Evolutionary conservation across 2,113 vertebrate species (phyloP), one percentile per base, ranked within the genome.

Genomic region (Psophia crepitans): DNA sequence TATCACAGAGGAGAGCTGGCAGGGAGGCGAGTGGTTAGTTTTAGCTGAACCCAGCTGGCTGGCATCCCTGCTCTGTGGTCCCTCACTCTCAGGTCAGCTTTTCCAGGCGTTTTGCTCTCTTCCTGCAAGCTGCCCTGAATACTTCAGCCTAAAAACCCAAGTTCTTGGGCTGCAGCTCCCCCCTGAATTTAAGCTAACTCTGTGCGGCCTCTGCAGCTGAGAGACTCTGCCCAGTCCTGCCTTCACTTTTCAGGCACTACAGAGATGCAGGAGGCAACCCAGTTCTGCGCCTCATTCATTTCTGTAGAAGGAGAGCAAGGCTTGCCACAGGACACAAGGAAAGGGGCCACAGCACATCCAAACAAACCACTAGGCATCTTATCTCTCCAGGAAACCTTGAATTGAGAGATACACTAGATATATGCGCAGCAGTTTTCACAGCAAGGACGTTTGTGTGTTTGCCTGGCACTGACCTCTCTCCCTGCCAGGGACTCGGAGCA

Each of bases 381-480:
- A 96, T 97, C 96, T 92, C 80, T 58, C 43, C 64, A 64, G 61
- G 10, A 74, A 94, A 84, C 97, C 97, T 97, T 97, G 97, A 96
- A 32, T 11, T 26, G 58, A 75, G 86, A 80, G 53, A 83, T 46
- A 83, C 2, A 11, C 17, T 2, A 80, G 96, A 96, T 87, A 41
- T 5, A 37, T 30, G 74, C 2, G 8, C 74, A 87, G 84, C 82
- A 76, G 53, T 41, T 89, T 48, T 35, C 53, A 49, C n/a, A 69
- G 80, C 96, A 96, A 97, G 97, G 97, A 91, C 96, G 1, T 51
- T 4, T 7, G 14, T 33, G 69, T 73, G 85, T 92, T 95, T 95
- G 80, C 27, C 60, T 74, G 80, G 73, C 80, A 81, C 84, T 79
- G 87, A 74, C 43, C 88, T 48, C 53, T 63, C 68, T 88, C 79